These are phyloP conservation scores for Synanthedon formicaeformis DNA, from an alignment of 2,888 invertebrate species.

Conservation along the genomic window DNA sequence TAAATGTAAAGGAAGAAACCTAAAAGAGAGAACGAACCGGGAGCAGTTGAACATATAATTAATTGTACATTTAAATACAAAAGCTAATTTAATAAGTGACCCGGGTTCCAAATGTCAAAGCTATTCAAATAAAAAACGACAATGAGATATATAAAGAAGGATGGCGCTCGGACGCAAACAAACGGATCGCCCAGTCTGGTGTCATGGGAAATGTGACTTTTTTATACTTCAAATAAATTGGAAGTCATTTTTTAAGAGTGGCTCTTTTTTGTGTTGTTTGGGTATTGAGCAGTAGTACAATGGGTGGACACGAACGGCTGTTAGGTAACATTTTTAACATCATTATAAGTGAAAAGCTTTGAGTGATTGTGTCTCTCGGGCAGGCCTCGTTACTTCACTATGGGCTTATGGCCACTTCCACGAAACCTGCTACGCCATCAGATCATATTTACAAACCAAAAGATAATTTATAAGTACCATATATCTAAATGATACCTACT, in stretches of 20 bases:
- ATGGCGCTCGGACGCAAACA: slow-evolving; percentile 39
- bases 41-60: slow-evolving; percentile 45
- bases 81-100: slow-evolving; percentile 70
- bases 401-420: slow-evolving; percentile 21
- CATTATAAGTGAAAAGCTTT: slow-evolving; percentile 66
- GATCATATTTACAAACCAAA: background rate
- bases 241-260: slow-evolving; percentile 59
- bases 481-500: too few species aligned
- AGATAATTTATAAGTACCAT: background rate
- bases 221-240: slow-evolving; percentile 67
- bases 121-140: slow-evolving; percentile 55
- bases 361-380: slow-evolving; percentile 44
- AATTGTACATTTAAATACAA: slow-evolving; percentile 68
- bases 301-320: slow-evolving; percentile 64
- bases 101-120: slow-evolving; percentile 64
- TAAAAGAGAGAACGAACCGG: slow-evolving; percentile 15
- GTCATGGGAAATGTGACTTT: slow-evolving; percentile 60
- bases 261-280: slow-evolving; percentile 41
- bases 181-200: slow-evolving; percentile 49
- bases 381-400: slow-evolving; percentile 18
- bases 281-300: slow-evolving; percentile 55
- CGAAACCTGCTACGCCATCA: background rate
- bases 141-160: slow-evolving; percentile 50
- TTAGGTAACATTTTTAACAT: slow-evolving; percentile 68
- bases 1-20: background rate